phyloP scores from a whole-genome alignment of 2,113 vertebrate species.

The Pterocles burchelli region DNA sequence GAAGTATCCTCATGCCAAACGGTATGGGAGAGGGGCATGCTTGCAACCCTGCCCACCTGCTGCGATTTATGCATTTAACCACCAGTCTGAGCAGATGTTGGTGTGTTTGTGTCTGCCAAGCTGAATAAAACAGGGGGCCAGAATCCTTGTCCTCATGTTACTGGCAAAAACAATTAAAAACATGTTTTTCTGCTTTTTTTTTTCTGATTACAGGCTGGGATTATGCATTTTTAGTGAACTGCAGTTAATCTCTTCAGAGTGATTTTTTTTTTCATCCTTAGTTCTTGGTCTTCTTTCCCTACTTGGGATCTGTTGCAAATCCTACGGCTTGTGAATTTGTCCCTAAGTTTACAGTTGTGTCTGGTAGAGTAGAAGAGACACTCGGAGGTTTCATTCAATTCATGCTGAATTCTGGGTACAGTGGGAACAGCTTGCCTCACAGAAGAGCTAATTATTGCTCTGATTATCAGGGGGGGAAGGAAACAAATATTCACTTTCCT shows the following conservation, averaged over 20 bases:
- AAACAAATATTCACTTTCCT: not conserved
- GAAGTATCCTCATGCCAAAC: not conserved
- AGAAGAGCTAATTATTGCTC: not conserved
- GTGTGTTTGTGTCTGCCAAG: not conserved
- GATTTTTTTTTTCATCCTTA: not conserved
- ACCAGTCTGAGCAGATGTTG: not conserved
- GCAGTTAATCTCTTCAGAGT: not conserved
- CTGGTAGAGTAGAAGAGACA: not conserved
- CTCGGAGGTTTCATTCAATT: not conserved
- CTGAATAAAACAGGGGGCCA: not conserved
- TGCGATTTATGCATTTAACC: not conserved
- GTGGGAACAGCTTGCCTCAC: not conserved
- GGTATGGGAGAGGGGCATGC: not conserved
- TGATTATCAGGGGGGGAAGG: not conserved
- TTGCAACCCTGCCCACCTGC: not conserved
- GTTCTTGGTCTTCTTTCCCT: not conserved
- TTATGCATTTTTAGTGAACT: not conserved
- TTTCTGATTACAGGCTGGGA: not conserved
- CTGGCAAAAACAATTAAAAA: not conserved
- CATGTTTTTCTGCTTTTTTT: not conserved
- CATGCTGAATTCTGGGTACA: not conserved
- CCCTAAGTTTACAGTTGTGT: not conserved
- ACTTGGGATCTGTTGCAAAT: not conserved
- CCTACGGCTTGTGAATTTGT: not conserved
- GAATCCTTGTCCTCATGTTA: not conserved